phyloP scores from a whole-genome alignment of 1,140 invertebrate genomes.

The Heliconius hewitsoni region DNA sequence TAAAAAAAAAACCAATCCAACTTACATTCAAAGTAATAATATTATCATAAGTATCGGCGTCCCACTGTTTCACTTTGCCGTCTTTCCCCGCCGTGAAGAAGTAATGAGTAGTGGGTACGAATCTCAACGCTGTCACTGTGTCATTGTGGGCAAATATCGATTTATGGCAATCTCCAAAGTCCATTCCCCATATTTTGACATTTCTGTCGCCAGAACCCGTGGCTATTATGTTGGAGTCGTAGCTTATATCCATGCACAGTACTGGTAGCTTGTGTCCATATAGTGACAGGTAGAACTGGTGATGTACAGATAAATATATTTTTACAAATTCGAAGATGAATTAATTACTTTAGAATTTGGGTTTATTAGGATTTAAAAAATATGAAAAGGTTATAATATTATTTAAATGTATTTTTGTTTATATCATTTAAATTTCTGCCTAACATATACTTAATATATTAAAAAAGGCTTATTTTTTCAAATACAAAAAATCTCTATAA shows the following conservation, averaged over 20 bases:
- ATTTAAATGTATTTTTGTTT: no score
- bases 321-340: background rate
- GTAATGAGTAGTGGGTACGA: constrained; percentile 95
- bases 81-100: constrained; percentile 97
- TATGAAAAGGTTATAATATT: no score
- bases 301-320: background rate
- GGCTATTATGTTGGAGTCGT: constrained; percentile 93
- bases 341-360: no score
- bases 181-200: constrained; percentile 98
- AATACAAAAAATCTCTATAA: background rate
- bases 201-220: constrained; percentile 98
- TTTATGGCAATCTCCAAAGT: constrained; percentile 98
- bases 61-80: constrained; percentile 97
- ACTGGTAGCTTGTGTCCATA: constrained; percentile 99
- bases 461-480: background rate
- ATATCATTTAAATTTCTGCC: no score
- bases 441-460: background rate
- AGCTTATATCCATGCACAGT: constrained; percentile 95
- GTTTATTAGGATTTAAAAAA: no score
- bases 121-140: constrained; percentile 93
- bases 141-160: constrained; percentile 96
- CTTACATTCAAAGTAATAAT: constrained; percentile 93
- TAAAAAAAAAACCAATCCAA: constrained; percentile 20
- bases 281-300: constrained; percentile 95
- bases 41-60: constrained; percentile 95